Base-by-base conservation (phyloP, 2,113 vertebrate species). In the Pogonocichla stellata region DNA sequence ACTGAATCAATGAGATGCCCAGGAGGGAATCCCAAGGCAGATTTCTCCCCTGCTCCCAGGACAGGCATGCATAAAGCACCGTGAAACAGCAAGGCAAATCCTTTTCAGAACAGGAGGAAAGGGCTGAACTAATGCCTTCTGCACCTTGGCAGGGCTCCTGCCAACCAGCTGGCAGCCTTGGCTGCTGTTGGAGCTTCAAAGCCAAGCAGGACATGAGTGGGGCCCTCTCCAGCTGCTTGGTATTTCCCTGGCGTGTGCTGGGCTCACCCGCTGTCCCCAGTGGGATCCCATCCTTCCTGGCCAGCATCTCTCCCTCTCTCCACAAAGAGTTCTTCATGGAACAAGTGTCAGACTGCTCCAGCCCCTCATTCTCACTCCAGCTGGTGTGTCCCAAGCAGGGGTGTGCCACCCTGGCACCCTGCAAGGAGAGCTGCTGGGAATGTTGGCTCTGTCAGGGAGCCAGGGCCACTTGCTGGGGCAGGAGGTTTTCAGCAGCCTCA, bases 121-220 rank as follows among this genome's bases (percentile, higher is more conserved):
- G 70, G 62, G 43, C 75, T 86, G 72, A 77, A 62, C 81, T 47
- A 43, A 80, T 64, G 71, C 65, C 72, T 86, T 64, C 74, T 73
- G 67, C 85, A 93, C 93, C 73, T 75, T 85, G 67, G 86, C 92
- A 75, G 72, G 69, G 45, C 77, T 75, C 60, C 73, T 92, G 85
- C 85, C 80, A 70, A 9, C 47, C 36, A 70, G 50, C 87, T 28
- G 2, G 58, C 67, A 73, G 92, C 58, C 47, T 80, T 5, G 0
- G 34, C 47, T 3, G 1, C 89, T 92, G 50, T 38, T 69, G 8
- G 22, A 67, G 81, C 66, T 65, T 61, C 20, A 72, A 93, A 58
- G 66, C 81, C 85, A 62, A 53, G 34, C 47, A 25, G 70, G 88
- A 48, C 70, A 31, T 67, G 69, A 51, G 73, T 22, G 0, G 89